phyloP scores from a whole-genome alignment of 2,113 vertebrate genomes.

The Micromys minutus region DNA sequence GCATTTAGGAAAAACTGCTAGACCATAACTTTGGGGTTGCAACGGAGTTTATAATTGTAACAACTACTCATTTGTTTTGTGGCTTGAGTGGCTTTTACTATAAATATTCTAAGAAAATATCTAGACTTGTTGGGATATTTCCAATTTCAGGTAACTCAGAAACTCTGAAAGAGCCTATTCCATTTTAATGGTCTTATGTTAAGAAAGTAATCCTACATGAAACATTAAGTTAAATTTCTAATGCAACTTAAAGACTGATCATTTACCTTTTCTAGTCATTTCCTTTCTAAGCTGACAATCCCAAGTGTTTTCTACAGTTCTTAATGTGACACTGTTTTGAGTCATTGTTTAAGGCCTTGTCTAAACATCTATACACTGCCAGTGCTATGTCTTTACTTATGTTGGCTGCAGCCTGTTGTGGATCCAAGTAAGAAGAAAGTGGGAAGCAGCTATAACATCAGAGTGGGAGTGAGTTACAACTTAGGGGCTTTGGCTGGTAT shows the following conservation, averaged over 20 bases:
- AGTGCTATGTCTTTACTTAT: not conserved
- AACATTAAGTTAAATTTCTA: constrained; percentile 36
- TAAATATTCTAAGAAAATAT: not conserved
- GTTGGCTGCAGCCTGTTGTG: not conserved
- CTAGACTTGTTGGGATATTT: not conserved
- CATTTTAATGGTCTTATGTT: not conserved
- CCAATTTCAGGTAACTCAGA: not conserved
- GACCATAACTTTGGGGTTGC: not conserved
- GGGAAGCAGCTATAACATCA: constrained; percentile 31
- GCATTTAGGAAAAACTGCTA: not conserved
- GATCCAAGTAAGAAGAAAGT: constrained; percentile 25
- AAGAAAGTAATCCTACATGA: not conserved
- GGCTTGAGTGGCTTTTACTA: not conserved
- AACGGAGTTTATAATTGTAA: not conserved
- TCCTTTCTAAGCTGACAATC: not conserved
- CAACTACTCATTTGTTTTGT: not conserved
- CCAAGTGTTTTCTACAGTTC: not conserved
- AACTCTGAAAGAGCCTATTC: not conserved
- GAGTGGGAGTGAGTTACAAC: not conserved
- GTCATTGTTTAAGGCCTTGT: constrained; percentile 43
- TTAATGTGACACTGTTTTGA: constrained; percentile 48
- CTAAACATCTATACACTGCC: constrained; percentile 34
- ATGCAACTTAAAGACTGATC: not conserved
- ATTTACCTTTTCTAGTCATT: constrained; percentile 14
- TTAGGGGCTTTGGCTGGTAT: not conserved